Conservation (phyloP, 2,113 vertebrate species). For the Leuciscus idus region DNA sequence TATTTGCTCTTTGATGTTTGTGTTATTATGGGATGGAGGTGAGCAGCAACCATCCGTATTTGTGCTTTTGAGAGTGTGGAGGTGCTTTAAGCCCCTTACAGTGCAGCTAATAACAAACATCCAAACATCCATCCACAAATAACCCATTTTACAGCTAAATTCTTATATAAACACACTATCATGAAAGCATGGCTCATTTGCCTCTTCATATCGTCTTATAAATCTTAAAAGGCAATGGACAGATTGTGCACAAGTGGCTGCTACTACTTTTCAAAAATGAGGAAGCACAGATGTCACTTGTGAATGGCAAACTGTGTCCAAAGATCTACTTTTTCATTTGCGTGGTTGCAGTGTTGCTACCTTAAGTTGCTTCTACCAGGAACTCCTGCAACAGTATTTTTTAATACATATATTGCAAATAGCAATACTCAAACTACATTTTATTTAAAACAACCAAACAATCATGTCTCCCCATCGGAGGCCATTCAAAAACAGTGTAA, state of each 20-base stretch:
- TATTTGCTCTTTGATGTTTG: conserved; percentile 30
- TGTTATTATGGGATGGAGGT: conserved; percentile 28
- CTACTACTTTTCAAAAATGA: not conserved
- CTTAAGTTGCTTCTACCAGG: too few species aligned
- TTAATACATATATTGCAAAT: not conserved
- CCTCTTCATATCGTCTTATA: not conserved
- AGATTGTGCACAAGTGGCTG: not conserved
- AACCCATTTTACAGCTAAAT: conserved; percentile 37
- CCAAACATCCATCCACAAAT: conserved; percentile 50
- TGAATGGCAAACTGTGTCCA: not conserved
- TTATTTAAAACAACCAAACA: too few species aligned
- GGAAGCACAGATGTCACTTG: not conserved
- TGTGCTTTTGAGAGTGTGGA: not conserved
- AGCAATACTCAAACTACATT: too few species aligned
- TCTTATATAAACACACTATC: not conserved
- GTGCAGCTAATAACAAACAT: conserved; percentile 16
- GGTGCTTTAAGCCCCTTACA: conserved; percentile 22
- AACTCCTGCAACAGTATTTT: too few species aligned
- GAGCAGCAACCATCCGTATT: not conserved
- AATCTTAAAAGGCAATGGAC: not conserved
- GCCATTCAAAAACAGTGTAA: too few species aligned
- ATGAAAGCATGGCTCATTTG: not conserved
- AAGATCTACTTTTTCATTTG: not conserved
- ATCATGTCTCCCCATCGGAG: too few species aligned
- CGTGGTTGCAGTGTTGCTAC: too few species aligned